A percentile compares a stretch with the other conserved stretches of the same genome.
Evolutionary conservation across 2,797 vertebrate species (phyloP).

Genomic region (Tokudaia tokunoshimensis): DNA sequence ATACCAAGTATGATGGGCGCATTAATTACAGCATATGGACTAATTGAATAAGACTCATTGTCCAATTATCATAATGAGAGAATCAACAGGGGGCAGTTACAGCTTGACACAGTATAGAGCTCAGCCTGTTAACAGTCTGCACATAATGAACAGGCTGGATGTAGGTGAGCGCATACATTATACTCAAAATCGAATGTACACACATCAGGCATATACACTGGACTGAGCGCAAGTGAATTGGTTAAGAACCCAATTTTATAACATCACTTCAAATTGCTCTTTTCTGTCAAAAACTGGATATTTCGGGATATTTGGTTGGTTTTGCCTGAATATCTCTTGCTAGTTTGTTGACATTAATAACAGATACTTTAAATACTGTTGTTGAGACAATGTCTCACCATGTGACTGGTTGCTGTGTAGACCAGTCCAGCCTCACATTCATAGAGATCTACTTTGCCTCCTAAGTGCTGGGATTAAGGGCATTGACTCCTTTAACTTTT

Average conservation of each 20-base stretch:
- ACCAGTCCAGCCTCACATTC: neutral
- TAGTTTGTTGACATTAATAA: conserved; percentile 45
- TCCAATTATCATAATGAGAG: conserved; percentile 62
- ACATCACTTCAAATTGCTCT: conserved; percentile 64
- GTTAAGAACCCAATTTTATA: conserved; percentile 68
- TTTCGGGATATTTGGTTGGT: conserved; percentile 10
- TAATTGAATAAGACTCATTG: conserved; percentile 68
- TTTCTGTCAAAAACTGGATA: conserved; percentile 63
- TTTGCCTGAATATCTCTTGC: conserved; percentile 20
- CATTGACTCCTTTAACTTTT: neutral
- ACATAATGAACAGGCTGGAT: neutral
- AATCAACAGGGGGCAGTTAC: conserved; percentile 46
- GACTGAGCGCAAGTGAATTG: conserved; percentile 52
- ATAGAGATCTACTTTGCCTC: neutral
- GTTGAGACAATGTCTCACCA: neutral
- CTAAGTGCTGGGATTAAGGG: neutral
- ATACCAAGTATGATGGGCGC: neutral
- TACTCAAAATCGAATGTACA: conserved; percentile 71
- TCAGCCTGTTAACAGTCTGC: conserved; percentile 51
- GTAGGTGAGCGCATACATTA: conserved; percentile 65
- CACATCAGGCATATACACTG: neutral
- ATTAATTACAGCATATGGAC: conserved; percentile 47
- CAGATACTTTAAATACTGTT: neutral
- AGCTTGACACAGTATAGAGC: conserved; percentile 39
- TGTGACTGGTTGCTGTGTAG: neutral